A percentile compares a stretch with the other conserved stretches of the same genome.
These are phyloP conservation scores for Masnerella sp. DNA, from an alignment of 2,888 invertebrate species.

Conservation along the genomic window DNA sequence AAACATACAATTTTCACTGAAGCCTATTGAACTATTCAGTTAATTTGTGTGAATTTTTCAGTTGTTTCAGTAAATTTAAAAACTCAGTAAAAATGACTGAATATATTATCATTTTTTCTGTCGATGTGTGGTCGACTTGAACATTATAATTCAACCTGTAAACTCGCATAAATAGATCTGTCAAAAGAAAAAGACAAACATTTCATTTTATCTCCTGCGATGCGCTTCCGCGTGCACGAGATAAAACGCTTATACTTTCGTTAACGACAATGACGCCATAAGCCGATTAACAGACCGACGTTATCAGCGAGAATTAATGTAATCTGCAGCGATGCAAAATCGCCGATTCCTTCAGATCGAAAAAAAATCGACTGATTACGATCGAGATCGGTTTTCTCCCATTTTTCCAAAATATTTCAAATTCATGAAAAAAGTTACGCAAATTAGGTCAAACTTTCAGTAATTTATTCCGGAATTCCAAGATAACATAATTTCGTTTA, in stretches of 20 bases:
- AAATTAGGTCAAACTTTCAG: not conserved
- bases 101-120: no score
- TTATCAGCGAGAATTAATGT: slow-evolving; percentile 20
- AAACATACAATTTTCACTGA: no score
- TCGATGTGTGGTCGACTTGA: no score
- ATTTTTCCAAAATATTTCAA: no score
- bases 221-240: not conserved
- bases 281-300: slow-evolving; percentile 16
- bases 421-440: no score
- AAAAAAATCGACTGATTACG: not conserved
- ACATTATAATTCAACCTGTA: no score
- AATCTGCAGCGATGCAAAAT: slow-evolving; percentile 1
- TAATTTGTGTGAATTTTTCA: no score
- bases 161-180: slow-evolving; percentile 3
- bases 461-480: not conserved
- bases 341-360: no score
- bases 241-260: not conserved
- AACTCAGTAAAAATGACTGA: no score
- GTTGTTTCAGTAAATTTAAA: no score
- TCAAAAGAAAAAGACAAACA: slow-evolving; percentile 10
- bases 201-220: not conserved
- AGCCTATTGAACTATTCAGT: no score
- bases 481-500: not conserved
- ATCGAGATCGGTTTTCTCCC: not conserved
- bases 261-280: slow-evolving; percentile 21